These are phyloP conservation scores for Eristalis intricaria DNA, from an alignment of 2,888 invertebrate species.

Conservation along the genomic window DNA sequence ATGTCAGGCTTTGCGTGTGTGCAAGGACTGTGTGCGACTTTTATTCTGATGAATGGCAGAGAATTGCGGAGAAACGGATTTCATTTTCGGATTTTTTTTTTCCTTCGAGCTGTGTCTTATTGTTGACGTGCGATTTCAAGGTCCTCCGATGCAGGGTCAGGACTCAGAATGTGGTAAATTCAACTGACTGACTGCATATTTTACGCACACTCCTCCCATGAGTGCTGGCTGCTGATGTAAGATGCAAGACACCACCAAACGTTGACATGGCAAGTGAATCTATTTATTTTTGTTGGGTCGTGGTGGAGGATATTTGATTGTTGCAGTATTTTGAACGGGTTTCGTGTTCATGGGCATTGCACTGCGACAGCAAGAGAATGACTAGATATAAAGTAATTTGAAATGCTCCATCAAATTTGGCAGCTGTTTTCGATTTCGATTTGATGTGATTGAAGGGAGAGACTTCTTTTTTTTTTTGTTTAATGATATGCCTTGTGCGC, in stretches of 20 bases:
- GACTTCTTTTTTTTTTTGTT: not conserved
- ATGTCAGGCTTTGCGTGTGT: slow-evolving; percentile 30
- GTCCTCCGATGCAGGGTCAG: slow-evolving; percentile 18
- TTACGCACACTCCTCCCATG: not conserved
- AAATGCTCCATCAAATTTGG: slow-evolving; percentile 50
- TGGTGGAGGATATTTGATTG: slow-evolving; percentile 15
- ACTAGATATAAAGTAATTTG: slow-evolving; percentile 40
- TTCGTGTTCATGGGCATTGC: slow-evolving; percentile 29
- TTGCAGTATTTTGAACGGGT: not conserved
- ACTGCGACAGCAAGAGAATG: not conserved
- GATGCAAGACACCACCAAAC: slow-evolving; percentile 15
- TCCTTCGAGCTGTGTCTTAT: slow-evolving; percentile 20
- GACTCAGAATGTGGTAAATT: slow-evolving; percentile 26
- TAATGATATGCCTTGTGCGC: not conserved
- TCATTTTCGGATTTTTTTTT: slow-evolving; percentile 24
- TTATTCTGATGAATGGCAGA: slow-evolving; percentile 61
- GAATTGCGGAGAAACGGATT: slow-evolving; percentile 48
- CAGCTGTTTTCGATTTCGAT: slow-evolving; percentile 27
- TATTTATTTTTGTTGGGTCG: slow-evolving; percentile 7
- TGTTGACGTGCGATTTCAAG: slow-evolving; percentile 55
- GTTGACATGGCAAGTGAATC: slow-evolving; percentile 5
- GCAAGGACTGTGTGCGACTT: slow-evolving; percentile 48
- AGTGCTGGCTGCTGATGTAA: slow-evolving; percentile 26
- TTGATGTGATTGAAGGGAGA: slow-evolving; percentile 7
- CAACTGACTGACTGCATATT: slow-evolving; percentile 9